phyloP scores from a whole-genome alignment of 2,113 vertebrate genomes.

The Eretmodus cyanostictus region DNA sequence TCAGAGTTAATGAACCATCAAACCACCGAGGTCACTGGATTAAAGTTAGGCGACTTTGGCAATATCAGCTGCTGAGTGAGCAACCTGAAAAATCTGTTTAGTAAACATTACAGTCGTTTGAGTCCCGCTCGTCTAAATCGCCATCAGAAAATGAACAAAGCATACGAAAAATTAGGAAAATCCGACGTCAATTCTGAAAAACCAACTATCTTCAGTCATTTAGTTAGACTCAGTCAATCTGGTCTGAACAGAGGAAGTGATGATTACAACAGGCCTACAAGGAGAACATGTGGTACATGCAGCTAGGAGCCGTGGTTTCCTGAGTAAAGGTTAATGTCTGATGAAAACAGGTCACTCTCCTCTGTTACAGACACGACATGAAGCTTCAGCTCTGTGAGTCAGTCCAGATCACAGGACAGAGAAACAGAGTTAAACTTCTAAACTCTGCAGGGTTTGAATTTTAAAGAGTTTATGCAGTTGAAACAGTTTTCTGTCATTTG shows the following conservation, averaged over 20 bases:
- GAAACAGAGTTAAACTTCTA: background rate
- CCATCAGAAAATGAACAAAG: background rate
- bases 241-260: background rate
- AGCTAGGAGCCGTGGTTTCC: background rate
- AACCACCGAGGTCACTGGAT: background rate
- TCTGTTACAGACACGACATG: rapidly evolving
- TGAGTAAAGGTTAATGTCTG: background rate
- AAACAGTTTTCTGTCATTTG: background rate
- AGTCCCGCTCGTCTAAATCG: rapidly evolving
- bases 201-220: background rate
- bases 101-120: background rate
- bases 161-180: rapidly evolving
- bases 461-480: background rate
- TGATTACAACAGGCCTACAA: rapidly evolving
- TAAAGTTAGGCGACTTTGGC: background rate
- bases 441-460: background rate
- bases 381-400: background rate
- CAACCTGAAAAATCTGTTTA: background rate
- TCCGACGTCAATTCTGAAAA: rapidly evolving
- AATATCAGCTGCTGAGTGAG: background rate
- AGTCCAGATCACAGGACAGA: background rate
- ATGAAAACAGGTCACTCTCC: background rate
- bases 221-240: background rate
- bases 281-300: background rate
- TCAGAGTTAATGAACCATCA: background rate